Evolutionary conservation across 2,113 vertebrate species (phyloP).

Genomic region (Zootoca vivipara): DNA sequence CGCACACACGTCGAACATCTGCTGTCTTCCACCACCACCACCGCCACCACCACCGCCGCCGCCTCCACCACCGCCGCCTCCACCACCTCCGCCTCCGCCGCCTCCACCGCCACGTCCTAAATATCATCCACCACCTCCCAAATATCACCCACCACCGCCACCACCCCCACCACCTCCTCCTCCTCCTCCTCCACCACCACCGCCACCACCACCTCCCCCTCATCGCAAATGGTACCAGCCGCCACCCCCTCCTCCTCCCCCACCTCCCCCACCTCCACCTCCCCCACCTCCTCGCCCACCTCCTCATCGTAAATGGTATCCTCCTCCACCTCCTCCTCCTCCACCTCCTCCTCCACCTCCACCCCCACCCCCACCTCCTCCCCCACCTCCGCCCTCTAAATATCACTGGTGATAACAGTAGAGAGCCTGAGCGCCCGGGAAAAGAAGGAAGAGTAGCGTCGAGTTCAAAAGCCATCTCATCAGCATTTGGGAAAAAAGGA

Average conservation of each 20-base stretch:
- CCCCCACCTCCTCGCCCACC: background rate
- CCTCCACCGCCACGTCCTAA: fast-evolving
- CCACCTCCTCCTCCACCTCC: background rate
- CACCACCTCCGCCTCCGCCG: background rate
- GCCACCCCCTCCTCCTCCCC: background rate
- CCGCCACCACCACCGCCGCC: fast-evolving
- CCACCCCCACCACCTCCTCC: background rate
- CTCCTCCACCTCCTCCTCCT: background rate
- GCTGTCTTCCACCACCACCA: background rate
- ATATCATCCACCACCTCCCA: too few species aligned
- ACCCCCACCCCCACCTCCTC: background rate
- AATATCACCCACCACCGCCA: background rate
- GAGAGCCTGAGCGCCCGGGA: background rate
- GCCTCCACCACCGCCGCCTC: fast-evolving
- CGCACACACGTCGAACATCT: background rate
- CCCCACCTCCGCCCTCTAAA: background rate
- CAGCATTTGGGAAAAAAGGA: background rate
- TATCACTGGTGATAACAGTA: background rate
- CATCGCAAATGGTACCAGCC: background rate
- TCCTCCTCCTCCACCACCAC: background rate
- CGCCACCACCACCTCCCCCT: background rate
- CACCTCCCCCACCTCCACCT: background rate
- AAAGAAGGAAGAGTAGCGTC: background rate
- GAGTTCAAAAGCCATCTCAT: background rate
- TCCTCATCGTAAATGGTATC: background rate